phyloP scores from a whole-genome alignment of 2,888 invertebrate species.

The Asteroscopus sphinx region DNA sequence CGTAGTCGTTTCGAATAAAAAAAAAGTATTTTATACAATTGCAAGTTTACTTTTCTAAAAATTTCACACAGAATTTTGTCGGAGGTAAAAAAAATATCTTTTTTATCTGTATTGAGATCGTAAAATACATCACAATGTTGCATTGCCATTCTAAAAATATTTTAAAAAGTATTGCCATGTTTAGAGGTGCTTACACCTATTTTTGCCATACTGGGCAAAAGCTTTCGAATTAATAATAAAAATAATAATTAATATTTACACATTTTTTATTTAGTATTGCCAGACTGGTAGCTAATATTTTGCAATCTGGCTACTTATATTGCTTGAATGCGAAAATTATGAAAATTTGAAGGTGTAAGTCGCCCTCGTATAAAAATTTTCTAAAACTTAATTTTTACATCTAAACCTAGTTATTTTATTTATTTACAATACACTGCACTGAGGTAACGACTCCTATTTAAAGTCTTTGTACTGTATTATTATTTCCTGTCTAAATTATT shows the following conservation, averaged over 20 bases:
- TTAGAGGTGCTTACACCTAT: conserved; percentile 67
- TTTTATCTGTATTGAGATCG: conserved; percentile 83
- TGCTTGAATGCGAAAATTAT: conserved; percentile 53
- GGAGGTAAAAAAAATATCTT: conserved; percentile 68
- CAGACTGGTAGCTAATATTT: conserved; percentile 43
- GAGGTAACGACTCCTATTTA: conserved; percentile 74
- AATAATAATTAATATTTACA: conserved; percentile 57
- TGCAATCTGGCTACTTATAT: conserved; percentile 51
- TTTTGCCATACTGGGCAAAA: conserved; percentile 40
- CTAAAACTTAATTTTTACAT: conserved; percentile 69
- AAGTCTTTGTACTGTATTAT: conserved; percentile 65
- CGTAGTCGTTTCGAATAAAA: conserved; percentile 70
- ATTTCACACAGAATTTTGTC: conserved; percentile 56
- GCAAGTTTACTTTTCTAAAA: conserved; percentile 47
- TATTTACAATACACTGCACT: conserved; percentile 87
- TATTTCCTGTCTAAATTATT: conserved; percentile 68
- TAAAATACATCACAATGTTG: conserved; percentile 84
- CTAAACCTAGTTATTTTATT: conserved; percentile 67
- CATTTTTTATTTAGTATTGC: conserved; percentile 52
- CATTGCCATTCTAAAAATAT: conserved; percentile 73
- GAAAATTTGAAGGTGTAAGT: conserved; percentile 72
- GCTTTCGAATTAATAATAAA: conserved; percentile 52
- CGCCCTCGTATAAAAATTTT: conserved; percentile 76
- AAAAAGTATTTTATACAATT: conserved; percentile 57
- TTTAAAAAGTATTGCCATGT: conserved; percentile 73